phyloP scores from a whole-genome alignment of 2,113 vertebrate species.

The Eudorcas thomsonii region DNA sequence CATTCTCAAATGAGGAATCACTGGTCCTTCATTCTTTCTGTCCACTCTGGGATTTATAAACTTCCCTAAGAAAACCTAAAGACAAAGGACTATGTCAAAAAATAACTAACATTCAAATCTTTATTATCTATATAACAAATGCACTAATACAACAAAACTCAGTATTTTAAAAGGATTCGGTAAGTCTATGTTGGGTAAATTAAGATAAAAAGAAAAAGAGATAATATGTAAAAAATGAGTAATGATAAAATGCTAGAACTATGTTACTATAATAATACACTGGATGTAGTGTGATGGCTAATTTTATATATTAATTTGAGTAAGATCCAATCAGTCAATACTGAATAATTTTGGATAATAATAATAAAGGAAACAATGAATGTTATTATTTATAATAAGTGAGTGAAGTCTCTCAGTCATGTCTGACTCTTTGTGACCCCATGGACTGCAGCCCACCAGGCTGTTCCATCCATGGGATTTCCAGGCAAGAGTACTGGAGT shows the following conservation, averaged over 20 bases:
- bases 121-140: background rate
- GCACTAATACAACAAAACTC: background rate
- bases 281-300: background rate
- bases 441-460: background rate
- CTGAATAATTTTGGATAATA: background rate
- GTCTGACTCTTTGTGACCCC: accelerated
- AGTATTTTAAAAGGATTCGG: background rate
- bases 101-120: background rate
- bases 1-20: background rate
- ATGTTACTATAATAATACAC: background rate
- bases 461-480: background rate
- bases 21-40: background rate
- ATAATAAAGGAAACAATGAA: background rate
- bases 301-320: background rate
- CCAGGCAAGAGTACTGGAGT: background rate
- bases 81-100: background rate
- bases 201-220: background rate
- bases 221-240: background rate
- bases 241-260: background rate
- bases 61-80: background rate
- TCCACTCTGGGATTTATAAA: background rate
- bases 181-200: background rate
- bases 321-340: background rate
- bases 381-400: background rate
- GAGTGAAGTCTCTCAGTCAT: background rate